Conservation (phyloP, 2,113 vertebrate species). For the Gila orcuttii region DNA sequence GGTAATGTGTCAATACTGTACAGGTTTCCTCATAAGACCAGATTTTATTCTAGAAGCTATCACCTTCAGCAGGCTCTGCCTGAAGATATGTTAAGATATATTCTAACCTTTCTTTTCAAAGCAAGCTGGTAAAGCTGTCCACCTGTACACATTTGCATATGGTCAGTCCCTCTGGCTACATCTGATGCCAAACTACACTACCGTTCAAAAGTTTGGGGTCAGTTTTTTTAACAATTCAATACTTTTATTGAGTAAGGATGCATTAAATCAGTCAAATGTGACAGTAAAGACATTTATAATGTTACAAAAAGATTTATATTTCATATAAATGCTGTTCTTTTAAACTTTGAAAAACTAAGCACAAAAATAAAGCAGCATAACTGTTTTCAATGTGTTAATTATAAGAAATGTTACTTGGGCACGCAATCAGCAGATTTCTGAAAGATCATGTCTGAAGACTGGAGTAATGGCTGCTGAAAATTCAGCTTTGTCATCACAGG, state of each 20-base stretch:
- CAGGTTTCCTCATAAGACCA: conserved; percentile 7
- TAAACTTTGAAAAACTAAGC: too few relatives aligned
- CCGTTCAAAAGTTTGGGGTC: neutral
- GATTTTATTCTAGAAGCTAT: neutral
- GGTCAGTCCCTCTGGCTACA: neutral
- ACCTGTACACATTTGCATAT: neutral
- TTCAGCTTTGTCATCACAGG: neutral
- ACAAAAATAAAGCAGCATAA: too few relatives aligned
- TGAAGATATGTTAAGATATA: conserved; percentile 5
- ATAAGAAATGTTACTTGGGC: too few relatives aligned
- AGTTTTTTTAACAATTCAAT: too few relatives aligned
- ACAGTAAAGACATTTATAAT: too few relatives aligned
- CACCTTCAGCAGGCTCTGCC: neutral
- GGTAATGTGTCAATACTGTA: neutral
- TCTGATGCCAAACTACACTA: neutral
- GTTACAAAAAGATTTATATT: too few relatives aligned
- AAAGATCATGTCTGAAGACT: neutral
- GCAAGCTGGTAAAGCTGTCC: conserved; percentile 1
- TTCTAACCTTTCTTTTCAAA: conserved; percentile 9
- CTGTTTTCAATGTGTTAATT: too few relatives aligned
- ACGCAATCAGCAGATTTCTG: too few relatives aligned
- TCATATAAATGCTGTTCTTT: too few relatives aligned
- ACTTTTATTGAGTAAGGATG: too few relatives aligned
- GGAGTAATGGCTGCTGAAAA: neutral
- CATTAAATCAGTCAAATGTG: too few relatives aligned